phyloP scores from a whole-genome alignment of 2,113 vertebrate species.

The Pluvianellus socialis region DNA sequence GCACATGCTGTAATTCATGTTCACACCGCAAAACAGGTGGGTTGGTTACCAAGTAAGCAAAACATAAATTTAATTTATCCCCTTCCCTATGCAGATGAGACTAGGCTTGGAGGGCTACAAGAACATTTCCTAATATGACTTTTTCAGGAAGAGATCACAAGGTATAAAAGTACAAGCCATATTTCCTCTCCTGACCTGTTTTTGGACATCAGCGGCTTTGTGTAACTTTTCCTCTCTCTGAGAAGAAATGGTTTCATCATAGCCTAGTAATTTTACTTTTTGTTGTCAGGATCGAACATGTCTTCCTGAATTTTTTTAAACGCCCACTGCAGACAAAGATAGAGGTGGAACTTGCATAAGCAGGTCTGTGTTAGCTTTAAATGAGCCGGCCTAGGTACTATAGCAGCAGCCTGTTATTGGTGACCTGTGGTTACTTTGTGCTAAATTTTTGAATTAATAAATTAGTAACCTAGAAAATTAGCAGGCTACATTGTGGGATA shows the following conservation, averaged over 20 bases:
- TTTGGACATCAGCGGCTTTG: not conserved
- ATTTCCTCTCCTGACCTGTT: not conserved
- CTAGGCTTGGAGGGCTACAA: not conserved
- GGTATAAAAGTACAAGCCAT: not conserved
- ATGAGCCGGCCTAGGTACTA: not conserved
- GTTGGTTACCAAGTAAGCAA: not conserved
- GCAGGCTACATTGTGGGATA: not conserved
- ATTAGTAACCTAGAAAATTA: conserved; percentile 13
- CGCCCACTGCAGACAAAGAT: not conserved
- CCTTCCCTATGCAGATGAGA: not conserved
- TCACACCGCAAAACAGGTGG: not conserved
- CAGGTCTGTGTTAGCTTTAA: not conserved
- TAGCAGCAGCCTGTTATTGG: not conserved
- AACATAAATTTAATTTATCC: not conserved
- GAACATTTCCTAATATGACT: not conserved
- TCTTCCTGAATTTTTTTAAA: not conserved
- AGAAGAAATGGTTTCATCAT: not conserved
- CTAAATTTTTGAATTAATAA: not conserved
- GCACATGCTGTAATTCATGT: not conserved
- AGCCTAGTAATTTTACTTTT: not conserved
- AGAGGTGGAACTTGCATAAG: not conserved
- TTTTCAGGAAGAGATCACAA: not conserved
- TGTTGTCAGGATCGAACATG: not conserved
- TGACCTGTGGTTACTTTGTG: not conserved
- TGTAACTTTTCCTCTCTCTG: not conserved